Base-by-base conservation (phyloP, 1,140 invertebrate species). In the Drosophila tani region DNA sequence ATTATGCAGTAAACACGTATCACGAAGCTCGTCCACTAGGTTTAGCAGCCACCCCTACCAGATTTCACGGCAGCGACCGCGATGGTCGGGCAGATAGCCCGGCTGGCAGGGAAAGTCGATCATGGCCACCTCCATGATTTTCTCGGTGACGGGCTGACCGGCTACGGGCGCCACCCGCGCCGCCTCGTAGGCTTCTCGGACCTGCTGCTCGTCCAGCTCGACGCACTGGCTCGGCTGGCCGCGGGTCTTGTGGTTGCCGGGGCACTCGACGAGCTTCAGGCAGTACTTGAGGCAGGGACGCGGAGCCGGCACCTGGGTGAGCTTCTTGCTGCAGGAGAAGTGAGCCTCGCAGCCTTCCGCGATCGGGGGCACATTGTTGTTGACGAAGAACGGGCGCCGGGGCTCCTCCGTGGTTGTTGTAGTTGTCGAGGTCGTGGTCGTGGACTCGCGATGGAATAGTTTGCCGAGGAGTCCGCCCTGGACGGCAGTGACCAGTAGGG, bases 41-140 rank as follows among this genome's bases (percentile, higher is more conserved):
- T 21, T 3, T 12, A 6, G 19, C 56, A 7, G 14, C 8, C 14
- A 6, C 53, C 53, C 53, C 53, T 65, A 92, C 91, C 91, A 92
- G 12, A 92, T 81, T 58, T 92, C 91, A 50, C 91, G 85, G 27
- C 91, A 92, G 35, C 88, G 91, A 9, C 91, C 91, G 8, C 85
- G 79, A 47, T 69, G 75, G 60, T 92, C 91, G 58, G 91, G 91
- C 53, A 92, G 57, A 46, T 91, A 92, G 40, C 91, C 91, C 0
- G 91, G 91, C 53, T 92, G 91, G 49, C 91, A 92, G 38, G 91
- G 91, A 19, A 92, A 92, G 59, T 92, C 91, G 57, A 92, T 92
- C 91, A 92, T 90, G 41, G 87, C 85, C 24, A 92, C 88, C 38
- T 79, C 59, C 86, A 86, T 88, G 15, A 83, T 64, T 19, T 68